Base-by-base conservation (phyloP, 2,797 vertebrate genomes). In the Hyperoplus lanceolatus region DNA sequence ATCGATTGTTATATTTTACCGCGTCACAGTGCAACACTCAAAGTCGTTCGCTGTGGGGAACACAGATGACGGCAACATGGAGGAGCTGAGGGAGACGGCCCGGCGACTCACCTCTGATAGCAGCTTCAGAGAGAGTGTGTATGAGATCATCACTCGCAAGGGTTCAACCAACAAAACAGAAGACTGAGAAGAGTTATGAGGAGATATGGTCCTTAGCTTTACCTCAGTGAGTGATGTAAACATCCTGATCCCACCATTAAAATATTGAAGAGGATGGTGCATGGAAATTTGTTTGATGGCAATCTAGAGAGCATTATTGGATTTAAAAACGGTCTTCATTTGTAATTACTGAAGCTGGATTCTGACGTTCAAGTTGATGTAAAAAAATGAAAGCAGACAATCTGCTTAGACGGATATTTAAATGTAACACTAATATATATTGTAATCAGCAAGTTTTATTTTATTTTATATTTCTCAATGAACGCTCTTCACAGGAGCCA, bases 71-170 rank as follows among this genome's bases (percentile, higher is more conserved):
- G 83, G 91, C 84, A 95, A 93, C 83, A 91, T 97, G 12, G 96
- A 98, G 81, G 97, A 97, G 60, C 93, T 98, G 83, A 96, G 95
- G 87, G 96, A 97, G 73, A 94, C 96, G 14, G 97, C 98, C 15
- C 95, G 92, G 53, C 92, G 91, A 39, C 91, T 98, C 75, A 97
- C 96, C 77, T 92, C 93, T 1, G 97, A 99, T 93, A 97, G 96
- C 90, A 94, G 88, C 88, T 97, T 98, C 92, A 95, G 97, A 65
- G 93, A 98, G 82, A 96, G 94, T 9, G 93, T 97, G 74, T 97
- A 95, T 87, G 94, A 98, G 84, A 97, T 97, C 89, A 96, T 98
- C 84, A 86, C 90, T 4, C 86, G 73, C 12, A 93, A 93, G 71
- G 92, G 91, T 11, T 57, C 63, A 10, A n/a, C 69, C 0, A 87